phyloP scores from a whole-genome alignment of 2,113 vertebrate genomes.

The Bucco capensis region DNA sequence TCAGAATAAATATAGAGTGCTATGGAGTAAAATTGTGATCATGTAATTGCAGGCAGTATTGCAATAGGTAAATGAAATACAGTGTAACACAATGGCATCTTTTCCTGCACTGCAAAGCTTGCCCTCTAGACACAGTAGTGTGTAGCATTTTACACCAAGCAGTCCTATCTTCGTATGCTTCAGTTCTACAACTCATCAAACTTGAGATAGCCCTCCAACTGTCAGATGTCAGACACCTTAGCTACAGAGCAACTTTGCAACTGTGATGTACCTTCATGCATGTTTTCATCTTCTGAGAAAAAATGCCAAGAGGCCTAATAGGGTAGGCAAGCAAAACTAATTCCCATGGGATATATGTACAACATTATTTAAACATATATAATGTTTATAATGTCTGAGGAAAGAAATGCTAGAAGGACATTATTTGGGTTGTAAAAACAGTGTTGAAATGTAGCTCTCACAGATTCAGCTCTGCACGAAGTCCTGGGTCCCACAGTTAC shows the following conservation, averaged over 20 bases:
- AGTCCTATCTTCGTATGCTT: background rate
- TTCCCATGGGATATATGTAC: background rate
- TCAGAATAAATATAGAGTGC: background rate
- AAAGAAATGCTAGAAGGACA: fast-evolving
- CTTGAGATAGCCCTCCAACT: background rate
- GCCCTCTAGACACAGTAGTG: background rate
- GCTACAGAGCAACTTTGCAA: background rate
- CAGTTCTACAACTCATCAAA: background rate
- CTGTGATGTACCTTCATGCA: background rate
- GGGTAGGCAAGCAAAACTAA: background rate
- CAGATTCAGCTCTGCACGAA: background rate
- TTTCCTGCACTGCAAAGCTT: background rate
- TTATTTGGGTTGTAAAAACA: background rate
- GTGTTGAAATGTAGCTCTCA: background rate
- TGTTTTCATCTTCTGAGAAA: background rate
- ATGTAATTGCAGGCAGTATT: background rate
- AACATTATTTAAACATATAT: background rate
- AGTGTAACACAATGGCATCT: background rate
- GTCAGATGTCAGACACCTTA: background rate
- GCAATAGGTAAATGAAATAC: too few species aligned
- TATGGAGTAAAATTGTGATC: background rate
- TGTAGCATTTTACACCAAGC: background rate
- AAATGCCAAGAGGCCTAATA: background rate
- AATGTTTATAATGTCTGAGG: too few species aligned
- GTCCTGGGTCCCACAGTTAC: background rate